phyloP scores from a whole-genome alignment of 2,113 vertebrate species.

The Neodontobutis hainanensis region DNA sequence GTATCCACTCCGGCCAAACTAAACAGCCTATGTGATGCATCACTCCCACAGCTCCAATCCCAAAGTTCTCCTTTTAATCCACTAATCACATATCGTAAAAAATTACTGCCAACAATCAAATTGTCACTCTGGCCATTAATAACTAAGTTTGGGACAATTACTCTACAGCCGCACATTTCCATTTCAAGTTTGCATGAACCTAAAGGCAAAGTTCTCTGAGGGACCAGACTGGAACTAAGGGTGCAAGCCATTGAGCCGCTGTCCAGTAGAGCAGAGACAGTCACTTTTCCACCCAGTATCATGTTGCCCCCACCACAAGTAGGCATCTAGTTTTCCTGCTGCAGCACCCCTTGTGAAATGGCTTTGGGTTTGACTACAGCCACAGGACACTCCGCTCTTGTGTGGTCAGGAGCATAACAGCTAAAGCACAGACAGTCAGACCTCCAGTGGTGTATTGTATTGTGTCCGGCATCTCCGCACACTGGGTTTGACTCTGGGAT shows the following conservation, averaged over 20 bases:
- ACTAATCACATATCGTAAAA: slow-evolving; percentile 1
- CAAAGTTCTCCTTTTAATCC: background rate
- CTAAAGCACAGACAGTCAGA: background rate
- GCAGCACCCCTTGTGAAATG: background rate
- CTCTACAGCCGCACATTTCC: too few relatives aligned
- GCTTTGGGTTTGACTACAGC: background rate
- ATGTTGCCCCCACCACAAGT: background rate
- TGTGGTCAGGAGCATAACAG: background rate
- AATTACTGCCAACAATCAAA: slow-evolving; percentile 18
- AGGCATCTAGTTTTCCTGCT: background rate
- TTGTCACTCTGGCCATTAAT: slow-evolving; percentile 9
- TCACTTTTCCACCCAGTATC: background rate
- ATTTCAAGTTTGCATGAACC: too few relatives aligned
- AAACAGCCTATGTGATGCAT: background rate
- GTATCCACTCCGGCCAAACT: background rate
- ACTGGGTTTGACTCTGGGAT: too few relatives aligned
- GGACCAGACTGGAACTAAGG: background rate
- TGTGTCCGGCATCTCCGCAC: too few relatives aligned
- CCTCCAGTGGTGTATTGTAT: too few relatives aligned
- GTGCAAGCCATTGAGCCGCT: background rate
- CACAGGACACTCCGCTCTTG: background rate
- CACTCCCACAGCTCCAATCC: too few relatives aligned
- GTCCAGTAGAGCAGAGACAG: too few relatives aligned
- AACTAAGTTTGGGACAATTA: slow-evolving; percentile 8
- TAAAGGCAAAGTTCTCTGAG: background rate